A percentile compares a stretch with the other conserved stretches of the same genome.
Conservation (phyloP, 2,113 vertebrate genomes). For the Prunella fulvescens region DNA sequence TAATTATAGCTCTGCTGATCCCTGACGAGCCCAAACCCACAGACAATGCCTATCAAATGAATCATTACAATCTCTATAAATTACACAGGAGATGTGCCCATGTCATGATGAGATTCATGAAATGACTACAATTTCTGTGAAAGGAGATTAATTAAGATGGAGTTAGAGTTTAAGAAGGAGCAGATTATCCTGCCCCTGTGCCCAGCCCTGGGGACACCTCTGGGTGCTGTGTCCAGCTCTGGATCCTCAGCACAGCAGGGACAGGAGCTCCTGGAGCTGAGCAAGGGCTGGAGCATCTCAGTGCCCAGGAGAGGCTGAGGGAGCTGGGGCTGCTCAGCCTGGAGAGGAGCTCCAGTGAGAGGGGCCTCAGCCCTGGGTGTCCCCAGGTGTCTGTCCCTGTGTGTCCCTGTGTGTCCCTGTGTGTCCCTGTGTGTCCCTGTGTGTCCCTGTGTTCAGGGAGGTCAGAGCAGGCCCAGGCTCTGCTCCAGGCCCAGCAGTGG, state of each 20-base stretch:
- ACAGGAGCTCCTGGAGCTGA: neutral
- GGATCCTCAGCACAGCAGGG: neutral
- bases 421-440: neutral
- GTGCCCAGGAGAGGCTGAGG: neutral
- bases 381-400: too few relatives aligned
- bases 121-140: neutral
- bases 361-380: neutral
- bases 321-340: neutral
- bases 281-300: neutral
- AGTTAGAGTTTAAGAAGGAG: neutral
- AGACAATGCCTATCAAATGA: slow-evolving; percentile 65
- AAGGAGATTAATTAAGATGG: slow-evolving; percentile 46
- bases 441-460: neutral
- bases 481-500: neutral
- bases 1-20: slow-evolving; percentile 63
- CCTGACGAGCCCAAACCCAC: slow-evolving; percentile 52
- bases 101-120: slow-evolving; percentile 27
- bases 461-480: neutral
- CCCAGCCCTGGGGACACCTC: neutral
- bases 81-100: slow-evolving; percentile 18
- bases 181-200: neutral
- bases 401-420: too few relatives aligned
- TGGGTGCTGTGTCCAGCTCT: neutral
- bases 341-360: neutral
- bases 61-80: slow-evolving; percentile 55